Percentiles rank a stretch among this genome's conserved stretches.
Conservation (phyloP, 2,113 vertebrate species). For the Ceyx margarethae region DNA sequence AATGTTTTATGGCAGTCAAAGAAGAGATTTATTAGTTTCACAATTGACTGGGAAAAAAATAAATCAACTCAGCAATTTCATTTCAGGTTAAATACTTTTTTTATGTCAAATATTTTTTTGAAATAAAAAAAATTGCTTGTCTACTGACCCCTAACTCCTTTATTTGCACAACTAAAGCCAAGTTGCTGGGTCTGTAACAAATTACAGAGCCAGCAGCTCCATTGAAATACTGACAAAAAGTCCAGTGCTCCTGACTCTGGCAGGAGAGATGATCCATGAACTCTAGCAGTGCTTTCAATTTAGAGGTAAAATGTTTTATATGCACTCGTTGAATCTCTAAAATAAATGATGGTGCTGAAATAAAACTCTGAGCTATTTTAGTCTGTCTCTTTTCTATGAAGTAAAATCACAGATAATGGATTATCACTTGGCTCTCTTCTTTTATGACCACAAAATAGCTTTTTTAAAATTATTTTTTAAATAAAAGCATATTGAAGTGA, state of each 20-base stretch:
- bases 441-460: background rate
- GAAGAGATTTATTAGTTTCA: background rate
- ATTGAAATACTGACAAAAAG: background rate
- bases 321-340: background rate
- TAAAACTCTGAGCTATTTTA: conserved; percentile 12
- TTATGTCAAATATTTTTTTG: background rate
- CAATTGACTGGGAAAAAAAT: background rate
- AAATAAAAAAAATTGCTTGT: background rate
- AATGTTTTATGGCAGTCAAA: background rate
- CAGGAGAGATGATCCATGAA: conserved; percentile 20
- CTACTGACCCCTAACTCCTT: background rate
- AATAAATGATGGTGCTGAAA: conserved; percentile 21
- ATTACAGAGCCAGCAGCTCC: background rate
- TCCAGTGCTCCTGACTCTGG: background rate
- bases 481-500: background rate
- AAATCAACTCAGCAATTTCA: background rate
- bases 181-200: background rate
- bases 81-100: background rate
- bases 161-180: background rate
- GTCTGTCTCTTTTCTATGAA: background rate
- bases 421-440: background rate
- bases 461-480: background rate
- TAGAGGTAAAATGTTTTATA: conserved; percentile 26
- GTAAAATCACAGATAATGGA: background rate
- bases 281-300: background rate